Percentiles rank a stretch among this genome's conserved stretches.
Conservation (phyloP, 2,888 invertebrate species). For the Nemapogon koenigi region DNA sequence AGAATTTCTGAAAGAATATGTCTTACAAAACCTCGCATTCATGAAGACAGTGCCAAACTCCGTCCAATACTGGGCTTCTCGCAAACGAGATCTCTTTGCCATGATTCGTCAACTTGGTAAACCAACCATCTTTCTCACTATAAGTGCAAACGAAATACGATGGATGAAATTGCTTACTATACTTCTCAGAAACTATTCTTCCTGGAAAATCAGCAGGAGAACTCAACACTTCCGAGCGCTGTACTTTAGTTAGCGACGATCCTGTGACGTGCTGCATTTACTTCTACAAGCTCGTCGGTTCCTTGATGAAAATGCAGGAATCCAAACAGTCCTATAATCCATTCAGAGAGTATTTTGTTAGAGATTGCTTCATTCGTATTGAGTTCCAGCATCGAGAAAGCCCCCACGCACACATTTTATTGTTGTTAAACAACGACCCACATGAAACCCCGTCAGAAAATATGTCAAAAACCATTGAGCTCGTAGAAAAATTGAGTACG, state of each 20-base stretch:
- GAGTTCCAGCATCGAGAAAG: constrained; percentile 36
- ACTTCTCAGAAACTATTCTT: constrained; percentile 25
- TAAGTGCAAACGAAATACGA: constrained; percentile 35
- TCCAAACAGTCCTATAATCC: constrained; percentile 23
- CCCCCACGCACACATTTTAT: constrained; percentile 32
- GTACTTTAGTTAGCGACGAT: constrained; percentile 22
- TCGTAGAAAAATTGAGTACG: constrained; percentile 26
- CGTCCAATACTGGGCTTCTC: constrained; percentile 34
- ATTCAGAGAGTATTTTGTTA: constrained; percentile 24
- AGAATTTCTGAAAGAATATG: constrained; percentile 24
- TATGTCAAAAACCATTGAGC: constrained; percentile 25
- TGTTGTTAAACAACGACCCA: constrained; percentile 34
- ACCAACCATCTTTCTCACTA: constrained; percentile 25
- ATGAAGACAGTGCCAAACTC: constrained; percentile 31
- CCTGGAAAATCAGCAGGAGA: constrained; percentile 19
- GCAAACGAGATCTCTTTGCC: constrained; percentile 29
- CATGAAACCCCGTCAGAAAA: constrained; percentile 24
- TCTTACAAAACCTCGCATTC: constrained; percentile 26
- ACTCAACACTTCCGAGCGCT: constrained; percentile 19
- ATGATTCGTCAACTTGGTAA: constrained; percentile 27
- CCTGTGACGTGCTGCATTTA: constrained; percentile 27
- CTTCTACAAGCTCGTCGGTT: constrained; percentile 24
- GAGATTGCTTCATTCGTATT: constrained; percentile 28
- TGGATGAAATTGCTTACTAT: constrained; percentile 27
- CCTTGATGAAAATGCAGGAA: constrained; percentile 22